Percentiles rank a stretch among this genome's conserved stretches.
phyloP scores from a whole-genome alignment of 2,888 invertebrate genomes.

The Galeopsomyia nigrocyanea region DNA sequence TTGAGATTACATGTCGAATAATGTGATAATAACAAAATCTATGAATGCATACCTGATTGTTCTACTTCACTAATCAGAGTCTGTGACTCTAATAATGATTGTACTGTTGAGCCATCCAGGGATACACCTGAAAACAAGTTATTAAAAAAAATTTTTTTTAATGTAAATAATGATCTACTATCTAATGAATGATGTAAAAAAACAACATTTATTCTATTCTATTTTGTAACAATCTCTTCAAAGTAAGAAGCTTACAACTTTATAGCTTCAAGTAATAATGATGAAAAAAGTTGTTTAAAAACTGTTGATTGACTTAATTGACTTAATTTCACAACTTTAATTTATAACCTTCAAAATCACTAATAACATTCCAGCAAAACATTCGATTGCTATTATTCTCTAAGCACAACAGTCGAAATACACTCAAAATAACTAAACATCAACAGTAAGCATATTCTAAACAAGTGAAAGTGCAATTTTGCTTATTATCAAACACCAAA shows the following conservation, averaged over 20 bases:
- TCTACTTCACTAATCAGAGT: constrained; percentile 64
- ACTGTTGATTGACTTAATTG: no score
- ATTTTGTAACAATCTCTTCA: no score
- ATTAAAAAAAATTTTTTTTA: not conserved
- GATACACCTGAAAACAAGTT: constrained; percentile 58
- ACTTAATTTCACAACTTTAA: no score
- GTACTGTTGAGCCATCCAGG: constrained; percentile 63
- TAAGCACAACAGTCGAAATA: no score
- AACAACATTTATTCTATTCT: no score
- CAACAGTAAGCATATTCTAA: not conserved
- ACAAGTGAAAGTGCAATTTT: constrained; percentile 18
- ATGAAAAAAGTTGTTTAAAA: no score
- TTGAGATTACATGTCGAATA: not conserved
- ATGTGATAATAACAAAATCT: not conserved
- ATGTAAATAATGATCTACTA: constrained; percentile 12
- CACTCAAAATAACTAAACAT: no score
- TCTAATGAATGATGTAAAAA: constrained; percentile 1
- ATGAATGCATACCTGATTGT: constrained; percentile 59
- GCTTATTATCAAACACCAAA: constrained; percentile 49
- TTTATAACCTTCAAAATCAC: no score
- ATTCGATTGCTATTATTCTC: no score
- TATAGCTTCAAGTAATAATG: no score
- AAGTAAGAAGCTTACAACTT: no score
- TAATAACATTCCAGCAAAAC: no score
- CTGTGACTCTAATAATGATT: constrained; percentile 64